Evolutionary conservation across 2,797 vertebrate species (phyloP), one percentile per base, ranked within the genome.

Genomic region (Antennarius maculatus): DNA sequence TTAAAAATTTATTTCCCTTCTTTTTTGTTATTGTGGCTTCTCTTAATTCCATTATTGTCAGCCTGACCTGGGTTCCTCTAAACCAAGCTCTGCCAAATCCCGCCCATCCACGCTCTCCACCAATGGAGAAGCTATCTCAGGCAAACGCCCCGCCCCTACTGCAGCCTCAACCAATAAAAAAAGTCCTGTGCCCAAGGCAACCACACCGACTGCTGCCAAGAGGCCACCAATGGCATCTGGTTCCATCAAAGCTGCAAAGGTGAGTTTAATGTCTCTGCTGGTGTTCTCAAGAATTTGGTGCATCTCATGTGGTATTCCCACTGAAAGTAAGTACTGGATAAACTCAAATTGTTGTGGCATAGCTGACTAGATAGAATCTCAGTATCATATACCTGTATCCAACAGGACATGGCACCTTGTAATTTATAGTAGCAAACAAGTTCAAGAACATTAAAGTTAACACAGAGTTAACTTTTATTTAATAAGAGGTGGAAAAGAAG

Each of bases 131-230:
- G 85, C 81, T 80, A 85, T 89, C 75, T 88, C 91, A 71, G 91
- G 94, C 88, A 97, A 95, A 91, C 93, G 93, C 75, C 87, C 89
- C 58, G 88, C 90, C 86, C 93, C 94, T 11, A 83, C 85, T 80
- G 79, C 93, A 58, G 76, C 71, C 66, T 71, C 93, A 79, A 80
- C 86, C 75, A 94, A 92, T 92, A 98, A 96, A 96, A 98, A 97
- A 85, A 89, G 92, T 86, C 89, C 92, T 11, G 72, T 77, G 6
- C 61, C 90, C 78, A 94, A 92, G 90, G 86, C 85, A 16, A 86
- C 90, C 73, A 91, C 88, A 51, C 92, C 92, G 61, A 93, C 92
- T 28, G 64, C 86, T 59, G 50, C 94, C 71, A 98, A 97, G 86
- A 95, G 94, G 85, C 88, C 91, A 1, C 83, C 93, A 54, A 81